phyloP scores from a whole-genome alignment of 1,140 invertebrate genomes.

The Plectrocnemia conspersa region DNA sequence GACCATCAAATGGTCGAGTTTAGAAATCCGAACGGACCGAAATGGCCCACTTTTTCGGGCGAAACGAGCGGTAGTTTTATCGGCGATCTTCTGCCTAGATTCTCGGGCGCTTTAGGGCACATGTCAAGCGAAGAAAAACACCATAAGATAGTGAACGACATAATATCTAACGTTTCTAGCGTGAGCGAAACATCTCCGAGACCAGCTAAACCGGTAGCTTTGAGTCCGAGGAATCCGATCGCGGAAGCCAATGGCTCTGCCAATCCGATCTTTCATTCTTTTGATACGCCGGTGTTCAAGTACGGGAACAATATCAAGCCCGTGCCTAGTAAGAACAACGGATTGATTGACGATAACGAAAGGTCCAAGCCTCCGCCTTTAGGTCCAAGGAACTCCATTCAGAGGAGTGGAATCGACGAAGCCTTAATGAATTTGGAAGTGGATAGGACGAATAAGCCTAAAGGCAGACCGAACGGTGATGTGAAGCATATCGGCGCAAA shows the following conservation, averaged over 20 bases:
- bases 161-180: constrained; percentile 18
- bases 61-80: background rate
- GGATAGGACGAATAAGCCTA: constrained; percentile 26
- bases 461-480: constrained; percentile 23
- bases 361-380: constrained; percentile 17
- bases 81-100: constrained; percentile 41
- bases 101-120: constrained; percentile 38
- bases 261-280: constrained; percentile 25
- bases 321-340: background rate
- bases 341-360: background rate
- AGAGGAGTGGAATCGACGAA: constrained; percentile 11
- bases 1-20: constrained; percentile 33
- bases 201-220: constrained; percentile 34
- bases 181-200: constrained; percentile 26
- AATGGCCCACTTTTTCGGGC: constrained; percentile 43
- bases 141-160: constrained; percentile 32
- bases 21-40: constrained; percentile 28
- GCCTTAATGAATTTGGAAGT: constrained; percentile 27
- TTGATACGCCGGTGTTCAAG: constrained; percentile 9
- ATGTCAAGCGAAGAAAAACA: constrained; percentile 26
- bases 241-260: constrained; percentile 41
- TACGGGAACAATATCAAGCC: background rate
- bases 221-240: constrained; percentile 44
- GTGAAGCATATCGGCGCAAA: background rate
- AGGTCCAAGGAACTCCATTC: constrained; percentile 39